phyloP scores from a whole-genome alignment of 2,888 invertebrate genomes.

The Druceiella hillmani region DNA sequence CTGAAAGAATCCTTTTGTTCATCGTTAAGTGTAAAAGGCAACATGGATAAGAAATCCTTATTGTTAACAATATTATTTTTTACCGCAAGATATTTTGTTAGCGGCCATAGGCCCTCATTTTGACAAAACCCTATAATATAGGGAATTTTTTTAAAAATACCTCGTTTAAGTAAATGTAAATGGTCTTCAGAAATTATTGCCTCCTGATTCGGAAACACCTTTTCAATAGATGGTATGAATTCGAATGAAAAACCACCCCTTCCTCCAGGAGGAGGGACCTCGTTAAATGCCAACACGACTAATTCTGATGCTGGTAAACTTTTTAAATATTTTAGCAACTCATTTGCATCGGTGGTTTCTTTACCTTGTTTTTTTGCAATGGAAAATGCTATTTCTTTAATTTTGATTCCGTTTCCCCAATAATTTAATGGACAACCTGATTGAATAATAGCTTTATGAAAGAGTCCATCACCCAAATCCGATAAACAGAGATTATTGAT shows the following conservation, averaged over 20 bases:
- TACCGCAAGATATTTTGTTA: constrained; percentile 22
- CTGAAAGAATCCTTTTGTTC: constrained; percentile 30
- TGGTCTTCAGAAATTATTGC: constrained; percentile 42
- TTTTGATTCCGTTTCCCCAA: constrained; percentile 35
- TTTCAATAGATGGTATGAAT: constrained; percentile 46
- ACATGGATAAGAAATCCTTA: constrained; percentile 33
- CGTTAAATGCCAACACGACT: constrained; percentile 32
- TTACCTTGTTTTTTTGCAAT: constrained; percentile 33
- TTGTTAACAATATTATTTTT: constrained; percentile 21
- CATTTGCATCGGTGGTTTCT: constrained; percentile 26
- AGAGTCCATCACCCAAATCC: constrained; percentile 43
- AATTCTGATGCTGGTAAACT: constrained; percentile 33
- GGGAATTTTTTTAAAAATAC: constrained; percentile 45
- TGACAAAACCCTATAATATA: constrained; percentile 45
- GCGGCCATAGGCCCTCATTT: constrained; percentile 41
- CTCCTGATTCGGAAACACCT: constrained; percentile 35
- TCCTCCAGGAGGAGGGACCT: constrained; percentile 25
- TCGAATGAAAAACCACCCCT: constrained; percentile 42
- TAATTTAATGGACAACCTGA: constrained; percentile 47
- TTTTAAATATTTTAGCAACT: constrained; percentile 35
- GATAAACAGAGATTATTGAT: constrained; percentile 43
- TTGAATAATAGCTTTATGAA: constrained; percentile 49
- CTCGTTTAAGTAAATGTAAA: constrained; percentile 33
- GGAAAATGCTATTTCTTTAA: constrained; percentile 31
- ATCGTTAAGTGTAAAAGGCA: constrained; percentile 33